Evolutionary conservation across 35 echinoderm and acorn worm genomes (phyloP), one percentile per base, ranked within the genome.

Genomic region (Lytechinus pictus): DNA sequence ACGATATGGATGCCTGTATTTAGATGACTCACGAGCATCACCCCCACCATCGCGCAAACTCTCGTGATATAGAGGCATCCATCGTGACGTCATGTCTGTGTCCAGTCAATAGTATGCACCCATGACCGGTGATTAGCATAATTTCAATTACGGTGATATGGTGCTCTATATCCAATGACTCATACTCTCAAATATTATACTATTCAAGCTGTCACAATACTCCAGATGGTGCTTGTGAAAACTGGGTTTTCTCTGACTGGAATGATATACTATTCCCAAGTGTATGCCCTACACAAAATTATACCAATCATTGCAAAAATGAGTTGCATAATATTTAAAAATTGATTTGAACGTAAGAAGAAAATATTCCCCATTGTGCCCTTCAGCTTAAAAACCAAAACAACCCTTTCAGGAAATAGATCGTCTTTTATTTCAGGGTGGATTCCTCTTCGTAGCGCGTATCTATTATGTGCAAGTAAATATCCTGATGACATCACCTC

Each of bases 101-200:
- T 79, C 66, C 66, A 79, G 66, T 79, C 66, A 16, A 79, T 79
- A 79, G 33, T 44, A 19, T 24, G 19, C 66, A 11, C 13, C 9
- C 66, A 79, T 79, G 66, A 79, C 66, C 66, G n/a, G 66, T 79
- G 66, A 79, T 79, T 79, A 79, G 19, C 66, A 79, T 79, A 79
- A 79, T 79, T 79, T 79, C 66, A 79, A 79, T 79, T 79, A 79
- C 66, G 19, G 16, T 79, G 66, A 79, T n/a, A 79, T 79, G 19
- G 66, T 5, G 1, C n/a, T 79, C 66, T 79, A 24, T 79, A 0
- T 24, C 66, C 66, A 79, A n/a, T 79, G 66, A 79, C 66, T 79
- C 66, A 79, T 24, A n/a, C 66, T 79, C 66, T 79, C 21, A 14
- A 19, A 21, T 6, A 71, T 21, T 44, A 79, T 16, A 0, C 66